These are phyloP conservation scores for Sisyra terminalis DNA, from an alignment of 2,888 invertebrate species.

Conservation along the genomic window DNA sequence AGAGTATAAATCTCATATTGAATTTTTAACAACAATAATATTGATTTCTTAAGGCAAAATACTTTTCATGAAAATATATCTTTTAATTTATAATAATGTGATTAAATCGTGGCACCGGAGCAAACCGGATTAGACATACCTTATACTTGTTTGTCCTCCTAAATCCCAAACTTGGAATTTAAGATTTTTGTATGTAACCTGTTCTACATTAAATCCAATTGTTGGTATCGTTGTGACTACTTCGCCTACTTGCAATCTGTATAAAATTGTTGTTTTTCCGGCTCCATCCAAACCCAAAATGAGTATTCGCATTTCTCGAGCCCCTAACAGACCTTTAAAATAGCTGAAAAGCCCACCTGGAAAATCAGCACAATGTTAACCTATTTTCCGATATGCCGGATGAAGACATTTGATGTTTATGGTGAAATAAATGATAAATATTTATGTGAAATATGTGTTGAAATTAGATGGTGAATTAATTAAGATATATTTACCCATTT, in stretches of 20 bases:
- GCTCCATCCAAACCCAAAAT: slow-evolving; percentile 97
- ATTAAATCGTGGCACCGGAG: background rate
- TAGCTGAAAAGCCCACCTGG: slow-evolving; percentile 91
- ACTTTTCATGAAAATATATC: no score
- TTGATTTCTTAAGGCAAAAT: background rate
- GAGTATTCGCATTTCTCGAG: slow-evolving; percentile 93
- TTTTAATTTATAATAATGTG: background rate
- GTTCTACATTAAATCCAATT: slow-evolving; percentile 98
- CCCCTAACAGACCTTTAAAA: slow-evolving; percentile 88
- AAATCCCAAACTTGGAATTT: slow-evolving; percentile 99
- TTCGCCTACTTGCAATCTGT: slow-evolving; percentile 95
- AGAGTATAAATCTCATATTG: no score
- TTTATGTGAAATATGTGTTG: no score
- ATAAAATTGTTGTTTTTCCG: slow-evolving; percentile 97
- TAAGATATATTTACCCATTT: slow-evolving; percentile 4
- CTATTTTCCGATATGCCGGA: background rate
- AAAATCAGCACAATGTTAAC: slow-evolving; percentile 18
- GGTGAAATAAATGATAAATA: no score
- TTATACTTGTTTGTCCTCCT: slow-evolving; percentile 96
- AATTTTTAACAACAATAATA: no score
- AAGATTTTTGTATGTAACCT: slow-evolving; percentile 96
- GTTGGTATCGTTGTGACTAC: slow-evolving; percentile 98
- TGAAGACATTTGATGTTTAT: no score
- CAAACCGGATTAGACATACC: slow-evolving; percentile 36
- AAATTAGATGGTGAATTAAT: no score